Conservation (phyloP, 2,797 vertebrate genomes). For the Gorsachius magnificus region DNA sequence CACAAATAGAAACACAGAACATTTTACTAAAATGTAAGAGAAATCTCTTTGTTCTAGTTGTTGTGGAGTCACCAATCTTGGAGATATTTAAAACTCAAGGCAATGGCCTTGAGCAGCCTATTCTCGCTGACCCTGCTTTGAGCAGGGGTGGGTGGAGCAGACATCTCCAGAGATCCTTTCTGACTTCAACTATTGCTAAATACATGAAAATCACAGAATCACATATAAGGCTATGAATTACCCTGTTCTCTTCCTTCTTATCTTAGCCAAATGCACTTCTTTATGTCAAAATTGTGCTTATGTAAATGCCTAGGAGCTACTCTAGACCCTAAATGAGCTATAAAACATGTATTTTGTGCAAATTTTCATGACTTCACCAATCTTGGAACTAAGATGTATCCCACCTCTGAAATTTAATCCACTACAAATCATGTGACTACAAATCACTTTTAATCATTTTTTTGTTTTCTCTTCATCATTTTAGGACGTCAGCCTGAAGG, state of each 20-base stretch:
- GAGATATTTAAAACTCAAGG: not conserved
- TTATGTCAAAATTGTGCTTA: not conserved
- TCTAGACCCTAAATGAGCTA: not conserved
- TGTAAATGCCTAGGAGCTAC: not conserved
- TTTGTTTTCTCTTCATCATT: not conserved
- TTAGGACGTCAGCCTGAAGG: not conserved
- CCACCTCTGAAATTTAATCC: not conserved
- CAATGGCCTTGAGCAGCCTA: not conserved
- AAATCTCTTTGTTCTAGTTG: not conserved
- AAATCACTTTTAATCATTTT: not conserved
- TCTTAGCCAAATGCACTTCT: not conserved
- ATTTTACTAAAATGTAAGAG: not conserved
- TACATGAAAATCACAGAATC: not conserved
- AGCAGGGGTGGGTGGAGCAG: not conserved
- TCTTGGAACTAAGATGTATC: not conserved
- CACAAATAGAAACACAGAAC: not conserved
- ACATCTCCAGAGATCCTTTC: not conserved
- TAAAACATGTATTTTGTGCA: not conserved
- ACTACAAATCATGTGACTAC: not conserved
- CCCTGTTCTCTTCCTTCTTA: not conserved
- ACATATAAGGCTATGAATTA: not conserved
- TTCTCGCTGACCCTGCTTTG: not conserved
- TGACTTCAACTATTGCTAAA: not conserved
- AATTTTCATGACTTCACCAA: not conserved
- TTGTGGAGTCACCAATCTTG: not conserved